These are phyloP conservation scores for Chitala chitala DNA, from an alignment of 2,113 vertebrate genomes.

Conservation along the genomic window DNA sequence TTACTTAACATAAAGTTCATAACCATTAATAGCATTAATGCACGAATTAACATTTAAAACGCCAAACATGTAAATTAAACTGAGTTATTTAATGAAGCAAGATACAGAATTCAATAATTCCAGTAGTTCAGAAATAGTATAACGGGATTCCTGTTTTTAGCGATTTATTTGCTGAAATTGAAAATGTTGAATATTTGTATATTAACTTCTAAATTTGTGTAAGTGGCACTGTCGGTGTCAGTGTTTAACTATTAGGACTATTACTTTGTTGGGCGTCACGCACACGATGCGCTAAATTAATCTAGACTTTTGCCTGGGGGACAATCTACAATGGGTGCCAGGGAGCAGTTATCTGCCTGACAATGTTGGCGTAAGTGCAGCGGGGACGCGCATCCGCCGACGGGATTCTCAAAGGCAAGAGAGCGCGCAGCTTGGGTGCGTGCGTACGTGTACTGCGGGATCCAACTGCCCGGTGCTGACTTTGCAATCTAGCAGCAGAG, in stretches of 20 bases:
- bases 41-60: no score
- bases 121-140: no score
- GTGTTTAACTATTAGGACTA: not conserved
- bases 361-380: not conserved
- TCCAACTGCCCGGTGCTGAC: no score
- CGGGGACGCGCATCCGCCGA: not conserved
- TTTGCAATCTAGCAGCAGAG: no score
- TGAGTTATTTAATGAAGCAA: no score
- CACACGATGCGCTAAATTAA: not conserved
- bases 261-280: not conserved
- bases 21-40: no score
- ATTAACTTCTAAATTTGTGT: not conserved
- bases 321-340: not conserved
- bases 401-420: constrained; percentile 63
- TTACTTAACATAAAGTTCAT: no score
- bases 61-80: no score
- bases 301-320: not conserved
- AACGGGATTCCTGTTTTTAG: not conserved
- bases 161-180: not conserved
- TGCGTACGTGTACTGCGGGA: no score
- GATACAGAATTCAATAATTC: no score
- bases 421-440: constrained; percentile 66
- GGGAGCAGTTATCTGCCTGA: not conserved
- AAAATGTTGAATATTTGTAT: not conserved
- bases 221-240: not conserved